Percentiles rank a stretch among this genome's conserved stretches.
Conservation (phyloP, 92 coral and sea anemone genomes). For the Actinernus sp. region DNA sequence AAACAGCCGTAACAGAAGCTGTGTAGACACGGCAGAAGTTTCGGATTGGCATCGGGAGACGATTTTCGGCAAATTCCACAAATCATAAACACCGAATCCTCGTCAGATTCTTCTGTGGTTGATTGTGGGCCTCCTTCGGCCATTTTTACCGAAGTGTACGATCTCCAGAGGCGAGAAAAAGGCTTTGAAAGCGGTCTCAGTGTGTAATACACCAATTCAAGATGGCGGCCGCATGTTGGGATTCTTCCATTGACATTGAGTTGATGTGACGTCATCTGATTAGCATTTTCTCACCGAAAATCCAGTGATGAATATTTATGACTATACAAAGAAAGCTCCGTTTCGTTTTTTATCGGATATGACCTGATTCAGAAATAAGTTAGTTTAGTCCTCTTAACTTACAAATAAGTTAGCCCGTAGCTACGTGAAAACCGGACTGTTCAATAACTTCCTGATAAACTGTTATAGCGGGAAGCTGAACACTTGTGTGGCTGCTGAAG, state of each 20-base stretch:
- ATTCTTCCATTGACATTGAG: conserved; percentile 53
- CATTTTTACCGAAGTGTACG: conserved; percentile 37
- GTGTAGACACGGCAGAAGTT: conserved; percentile 97
- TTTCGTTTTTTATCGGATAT: too few relatives aligned
- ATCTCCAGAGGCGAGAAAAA: conserved; percentile 3
- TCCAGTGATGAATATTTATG: conserved; percentile 71
- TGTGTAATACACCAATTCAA: conserved; percentile 49
- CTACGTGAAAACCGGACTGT: too few relatives aligned
- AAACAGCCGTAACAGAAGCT: conserved; percentile 91
- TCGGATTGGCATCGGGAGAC: conserved; percentile 81
- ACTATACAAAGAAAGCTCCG: too few relatives aligned
- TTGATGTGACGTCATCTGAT: conserved; percentile 79
- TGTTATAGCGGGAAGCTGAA: too few relatives aligned
- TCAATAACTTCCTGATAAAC: too few relatives aligned
- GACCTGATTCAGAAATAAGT: too few relatives aligned
- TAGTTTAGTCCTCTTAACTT: too few relatives aligned
- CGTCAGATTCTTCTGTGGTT: conserved; percentile 60
- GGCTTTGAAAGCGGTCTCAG: conserved; percentile 3
- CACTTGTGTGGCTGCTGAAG: too few relatives aligned
- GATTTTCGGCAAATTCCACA: conserved; percentile 90
- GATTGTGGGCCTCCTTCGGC: conserved; percentile 71
- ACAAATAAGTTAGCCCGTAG: too few relatives aligned
- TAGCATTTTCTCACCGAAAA: conserved; percentile 50
- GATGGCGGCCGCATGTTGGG: conserved; percentile 78
- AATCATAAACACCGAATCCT: conserved; percentile 74